Base-by-base conservation (phyloP, 2,113 vertebrate species). In the Piliocolobus tephrosceles region DNA sequence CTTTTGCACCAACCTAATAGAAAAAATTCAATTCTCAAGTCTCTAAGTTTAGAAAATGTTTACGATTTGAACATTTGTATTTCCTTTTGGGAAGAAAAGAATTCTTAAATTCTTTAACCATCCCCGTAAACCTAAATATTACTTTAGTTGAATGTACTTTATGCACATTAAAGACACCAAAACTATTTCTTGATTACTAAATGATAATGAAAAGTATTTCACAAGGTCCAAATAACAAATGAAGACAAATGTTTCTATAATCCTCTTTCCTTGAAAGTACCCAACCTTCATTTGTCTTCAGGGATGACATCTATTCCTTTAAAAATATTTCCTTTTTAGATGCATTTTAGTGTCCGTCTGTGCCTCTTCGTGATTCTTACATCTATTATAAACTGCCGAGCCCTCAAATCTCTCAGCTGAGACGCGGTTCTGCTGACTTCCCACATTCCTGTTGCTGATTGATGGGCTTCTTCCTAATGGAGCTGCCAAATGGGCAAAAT, bases 361-460 rank as follows among this genome's bases (percentile, higher is more conserved):
- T 23, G 92, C 91, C 87, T 87, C 81, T 16, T 7, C 78, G 40
- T 14, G 25, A 89, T 83, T 92, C 91, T 96, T 86, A 89, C n/a
- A 35, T 95, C 97, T 97, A 35, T 94, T 96, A 97, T 95, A 95
- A 98, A 80, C 92, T 96, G 91, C 27, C 16, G 3, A 38, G 91
- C 68, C 82, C 96, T 97, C 94, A 75, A 92, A 88, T 47, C 47
- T 90, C 97, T 98, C 93, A 94, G 73, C 94, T 95, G 96, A 98
- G 97, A 88, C 90, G 30, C 13, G 58, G 40, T 97, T 98, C 85
- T 98, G 91, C 93, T 96, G 95, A 94, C 76, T 88, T 94, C 84
- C 95, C 61, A 32, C 80, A 27, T 0, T 0, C 96, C 79, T 18
- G 35, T 83, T 38, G 40, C 55, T 97, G 95, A 94, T n/a, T 50